phyloP scores from a whole-genome alignment of 1,140 invertebrate species.

The Nymphalis io region DNA sequence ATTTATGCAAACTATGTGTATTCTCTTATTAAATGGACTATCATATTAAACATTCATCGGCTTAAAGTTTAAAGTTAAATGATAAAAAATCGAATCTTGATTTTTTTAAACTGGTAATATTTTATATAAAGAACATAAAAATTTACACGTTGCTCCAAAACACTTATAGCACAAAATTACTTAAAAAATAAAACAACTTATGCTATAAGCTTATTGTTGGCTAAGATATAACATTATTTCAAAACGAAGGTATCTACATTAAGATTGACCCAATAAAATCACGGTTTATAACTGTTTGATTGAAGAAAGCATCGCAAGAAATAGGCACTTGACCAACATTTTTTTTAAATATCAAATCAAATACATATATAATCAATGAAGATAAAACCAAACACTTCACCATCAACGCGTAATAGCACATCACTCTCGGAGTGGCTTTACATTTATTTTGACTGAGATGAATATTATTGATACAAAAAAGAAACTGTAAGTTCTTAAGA shows the following conservation, averaged over 20 bases:
- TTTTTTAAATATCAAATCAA: slow-evolving; percentile 34
- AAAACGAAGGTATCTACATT: slow-evolving; percentile 15
- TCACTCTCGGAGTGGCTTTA: neutral
- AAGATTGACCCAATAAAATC: slow-evolving; percentile 24
- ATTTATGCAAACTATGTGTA: slow-evolving; percentile 7
- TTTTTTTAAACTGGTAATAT: neutral
- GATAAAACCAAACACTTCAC: slow-evolving; percentile 19
- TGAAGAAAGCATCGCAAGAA: slow-evolving; percentile 41
- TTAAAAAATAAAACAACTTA: slow-evolving; percentile 7
- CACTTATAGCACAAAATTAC: neutral
- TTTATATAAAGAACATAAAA: neutral
- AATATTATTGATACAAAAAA: neutral
- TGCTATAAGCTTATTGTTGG: slow-evolving; percentile 1
- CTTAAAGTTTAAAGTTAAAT: neutral
- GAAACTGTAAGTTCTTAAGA: neutral
- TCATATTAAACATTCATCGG: neutral
- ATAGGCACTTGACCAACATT: slow-evolving; percentile 49
- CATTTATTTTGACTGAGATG: neutral
- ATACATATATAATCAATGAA: slow-evolving; percentile 24
- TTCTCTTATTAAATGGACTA: neutral
- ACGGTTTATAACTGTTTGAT: slow-evolving; percentile 37
- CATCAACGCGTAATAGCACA: slow-evolving; percentile 21
- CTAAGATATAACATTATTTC: slow-evolving; percentile 13
- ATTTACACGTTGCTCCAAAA: neutral
- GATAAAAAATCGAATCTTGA: neutral